These are phyloP conservation scores for Neosilurus hyrtlii DNA, from an alignment of 2,797 vertebrate genomes.

Conservation along the genomic window DNA sequence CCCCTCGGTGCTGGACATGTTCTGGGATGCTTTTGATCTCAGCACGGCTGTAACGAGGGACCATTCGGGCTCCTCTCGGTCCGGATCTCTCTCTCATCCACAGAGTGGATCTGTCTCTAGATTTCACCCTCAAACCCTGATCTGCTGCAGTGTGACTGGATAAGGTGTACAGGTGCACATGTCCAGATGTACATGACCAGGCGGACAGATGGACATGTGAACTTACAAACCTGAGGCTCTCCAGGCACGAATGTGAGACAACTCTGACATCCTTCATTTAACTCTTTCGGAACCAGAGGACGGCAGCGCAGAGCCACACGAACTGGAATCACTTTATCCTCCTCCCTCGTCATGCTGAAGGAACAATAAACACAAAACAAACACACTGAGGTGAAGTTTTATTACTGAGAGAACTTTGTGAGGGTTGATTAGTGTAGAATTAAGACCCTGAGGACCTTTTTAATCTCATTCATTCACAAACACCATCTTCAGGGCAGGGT, in stretches of 20 bases:
- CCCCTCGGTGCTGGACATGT: neutral
- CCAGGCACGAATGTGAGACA: slow-evolving; percentile 87
- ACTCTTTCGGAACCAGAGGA: slow-evolving; percentile 86
- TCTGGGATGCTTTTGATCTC: neutral
- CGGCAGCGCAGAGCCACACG: slow-evolving; percentile 89
- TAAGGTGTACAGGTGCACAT: neutral
- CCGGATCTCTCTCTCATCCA: neutral
- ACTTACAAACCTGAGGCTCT: slow-evolving; percentile 80
- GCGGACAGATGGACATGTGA: neutral
- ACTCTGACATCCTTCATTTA: slow-evolving; percentile 84
- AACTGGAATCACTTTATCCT: slow-evolving; percentile 83
- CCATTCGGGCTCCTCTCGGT: neutral
- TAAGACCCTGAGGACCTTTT: neutral
- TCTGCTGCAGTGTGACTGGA: neutral
- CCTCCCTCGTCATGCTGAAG: slow-evolving; percentile 76
- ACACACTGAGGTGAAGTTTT: neutral
- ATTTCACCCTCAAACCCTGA: neutral
- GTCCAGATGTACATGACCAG: neutral
- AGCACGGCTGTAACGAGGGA: neutral
- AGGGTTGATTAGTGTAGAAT: too few species aligned
- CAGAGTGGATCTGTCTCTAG: neutral
- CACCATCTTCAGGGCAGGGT: neutral
- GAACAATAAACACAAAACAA: neutral
- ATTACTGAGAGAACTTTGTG: too few species aligned
- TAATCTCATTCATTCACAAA: neutral